A percentile compares a stretch with the other conserved stretches of the same genome.
phyloP scores from a whole-genome alignment of 2,888 invertebrate genomes.

The Mythimna pallens region DNA sequence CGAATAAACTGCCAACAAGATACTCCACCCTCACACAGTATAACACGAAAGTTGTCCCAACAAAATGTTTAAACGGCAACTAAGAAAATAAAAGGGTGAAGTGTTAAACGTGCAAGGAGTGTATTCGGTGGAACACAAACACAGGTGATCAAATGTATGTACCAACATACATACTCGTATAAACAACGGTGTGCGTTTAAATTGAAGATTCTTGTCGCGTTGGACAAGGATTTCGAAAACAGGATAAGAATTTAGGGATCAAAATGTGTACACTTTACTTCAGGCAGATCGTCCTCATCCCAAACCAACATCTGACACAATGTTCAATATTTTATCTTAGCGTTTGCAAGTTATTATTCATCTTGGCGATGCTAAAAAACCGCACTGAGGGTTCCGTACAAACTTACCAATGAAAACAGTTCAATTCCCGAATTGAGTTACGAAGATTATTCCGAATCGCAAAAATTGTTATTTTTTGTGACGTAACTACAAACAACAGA shows the following conservation, averaged over 20 bases:
- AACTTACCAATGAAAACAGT: too few species aligned
- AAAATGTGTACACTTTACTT: too few species aligned
- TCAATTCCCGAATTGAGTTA: too few species aligned
- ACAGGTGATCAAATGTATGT: constrained; percentile 78
- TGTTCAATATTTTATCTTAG: too few species aligned
- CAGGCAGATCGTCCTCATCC: too few species aligned
- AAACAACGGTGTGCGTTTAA: constrained; percentile 76
- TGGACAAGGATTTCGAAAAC: constrained; percentile 22
- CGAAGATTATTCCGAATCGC: too few species aligned
- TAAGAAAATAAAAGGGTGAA: constrained; percentile 54
- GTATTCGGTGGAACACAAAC: constrained; percentile 56
- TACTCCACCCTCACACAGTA: constrained; percentile 3
- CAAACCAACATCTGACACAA: too few species aligned
- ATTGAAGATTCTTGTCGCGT: constrained; percentile 77
- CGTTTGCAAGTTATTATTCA: too few species aligned
- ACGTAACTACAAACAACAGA: too few species aligned
- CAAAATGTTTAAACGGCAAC: constrained; percentile 49
- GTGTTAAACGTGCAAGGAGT: constrained; percentile 35
- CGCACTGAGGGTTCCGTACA: too few species aligned
- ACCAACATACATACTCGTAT: constrained; percentile 64
- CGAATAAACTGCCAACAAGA: constrained; percentile 23
- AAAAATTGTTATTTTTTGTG: too few species aligned
- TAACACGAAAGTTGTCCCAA: constrained; percentile 17
- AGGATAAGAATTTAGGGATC: constrained; percentile 9
- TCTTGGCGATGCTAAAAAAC: too few species aligned